phyloP scores from a whole-genome alignment of 2,797 vertebrate genomes.

The Chaetophractus vellerosus region DNA sequence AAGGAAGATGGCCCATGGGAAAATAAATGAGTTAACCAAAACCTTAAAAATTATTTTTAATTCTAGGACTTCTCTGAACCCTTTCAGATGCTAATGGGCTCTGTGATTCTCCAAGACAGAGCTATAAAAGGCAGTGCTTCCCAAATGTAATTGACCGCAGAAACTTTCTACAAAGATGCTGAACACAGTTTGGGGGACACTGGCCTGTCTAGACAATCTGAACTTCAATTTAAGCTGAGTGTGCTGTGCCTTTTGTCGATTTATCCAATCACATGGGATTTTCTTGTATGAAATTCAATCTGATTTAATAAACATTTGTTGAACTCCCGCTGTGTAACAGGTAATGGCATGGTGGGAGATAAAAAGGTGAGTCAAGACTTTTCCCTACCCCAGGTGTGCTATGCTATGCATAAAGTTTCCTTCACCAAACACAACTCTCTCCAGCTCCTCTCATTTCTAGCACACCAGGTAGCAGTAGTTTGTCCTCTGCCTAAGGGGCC shows the following conservation, averaged over 20 bases:
- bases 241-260: no score
- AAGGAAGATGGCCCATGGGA: neutral
- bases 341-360: neutral
- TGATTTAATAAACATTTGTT: neutral
- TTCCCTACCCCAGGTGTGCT: neutral
- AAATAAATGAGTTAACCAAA: neutral
- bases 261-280: no score
- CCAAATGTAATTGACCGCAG: neutral
- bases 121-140: neutral
- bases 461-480: neutral
- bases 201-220: neutral
- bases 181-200: neutral
- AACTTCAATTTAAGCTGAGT: neutral
- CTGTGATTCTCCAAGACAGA: neutral
- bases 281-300: no score
- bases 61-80: neutral
- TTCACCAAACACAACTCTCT: neutral
- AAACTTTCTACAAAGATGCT: neutral
- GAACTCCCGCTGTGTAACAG: no score
- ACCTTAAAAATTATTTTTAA: neutral
- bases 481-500: neutral
- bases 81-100: neutral
- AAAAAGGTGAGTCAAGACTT: neutral
- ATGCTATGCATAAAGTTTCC: neutral
- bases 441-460: neutral